A percentile compares a stretch with the other conserved stretches of the same genome.
Conservation (phyloP, 1,140 invertebrate genomes). For the Hylyphantes graminicola region DNA sequence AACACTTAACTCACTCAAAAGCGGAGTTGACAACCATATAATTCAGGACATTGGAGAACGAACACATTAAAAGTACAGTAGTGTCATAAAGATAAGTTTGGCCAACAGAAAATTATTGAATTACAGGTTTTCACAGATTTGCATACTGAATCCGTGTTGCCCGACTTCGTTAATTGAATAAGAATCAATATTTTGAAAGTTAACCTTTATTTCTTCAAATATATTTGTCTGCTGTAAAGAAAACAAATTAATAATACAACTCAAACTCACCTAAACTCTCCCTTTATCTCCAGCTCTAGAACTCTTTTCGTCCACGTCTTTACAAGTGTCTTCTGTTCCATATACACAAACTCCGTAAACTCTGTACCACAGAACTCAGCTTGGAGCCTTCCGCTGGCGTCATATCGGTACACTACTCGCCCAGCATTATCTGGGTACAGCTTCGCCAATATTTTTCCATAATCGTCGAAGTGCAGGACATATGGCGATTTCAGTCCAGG, state of each 20-base stretch:
- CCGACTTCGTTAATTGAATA: too few species aligned
- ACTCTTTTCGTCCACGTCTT: slow-evolving; percentile 86
- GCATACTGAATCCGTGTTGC: too few species aligned
- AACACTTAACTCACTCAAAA: too few species aligned
- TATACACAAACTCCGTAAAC: slow-evolving; percentile 84
- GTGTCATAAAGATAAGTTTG: too few species aligned
- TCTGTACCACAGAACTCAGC: slow-evolving; percentile 85
- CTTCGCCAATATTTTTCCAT: slow-evolving; percentile 82
- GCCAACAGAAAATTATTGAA: too few species aligned
- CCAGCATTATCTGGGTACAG: slow-evolving; percentile 89
- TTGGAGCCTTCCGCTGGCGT: slow-evolving; percentile 82
- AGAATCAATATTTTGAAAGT: too few species aligned
- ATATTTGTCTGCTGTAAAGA: too few species aligned
- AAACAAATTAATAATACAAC: neutral
- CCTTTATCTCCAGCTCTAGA: slow-evolving; percentile 69
- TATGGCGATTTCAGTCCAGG: slow-evolving; percentile 82
- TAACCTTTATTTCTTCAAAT: too few species aligned
- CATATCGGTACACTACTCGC: slow-evolving; percentile 88
- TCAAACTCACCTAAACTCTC: slow-evolving; percentile 62
- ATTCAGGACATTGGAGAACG: too few species aligned
- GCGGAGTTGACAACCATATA: too few species aligned
- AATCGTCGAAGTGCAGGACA: slow-evolving; percentile 89
- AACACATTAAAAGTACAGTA: too few species aligned
- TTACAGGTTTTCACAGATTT: too few species aligned
- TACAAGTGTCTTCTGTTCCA: slow-evolving; percentile 81